Evolutionary conservation across 2,888 invertebrate species (phyloP).

Genomic region (Thera obeliscata): DNA sequence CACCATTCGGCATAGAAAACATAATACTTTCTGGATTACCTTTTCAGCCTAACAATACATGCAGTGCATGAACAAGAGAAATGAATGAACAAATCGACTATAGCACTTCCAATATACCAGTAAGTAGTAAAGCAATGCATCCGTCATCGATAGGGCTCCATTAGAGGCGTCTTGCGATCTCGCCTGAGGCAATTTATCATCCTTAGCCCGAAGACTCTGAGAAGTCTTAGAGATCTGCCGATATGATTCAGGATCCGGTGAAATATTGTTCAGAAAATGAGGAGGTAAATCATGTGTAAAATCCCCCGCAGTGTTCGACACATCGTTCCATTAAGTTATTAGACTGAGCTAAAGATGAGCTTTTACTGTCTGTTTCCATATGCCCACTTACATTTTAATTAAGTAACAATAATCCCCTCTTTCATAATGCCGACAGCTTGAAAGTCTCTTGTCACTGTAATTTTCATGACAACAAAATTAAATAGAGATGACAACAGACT

Average conservation of each 20-base stretch:
- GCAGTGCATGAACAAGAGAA: neutral
- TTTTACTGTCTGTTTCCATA: slow-evolving; percentile 1
- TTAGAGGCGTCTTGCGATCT: slow-evolving; percentile 41
- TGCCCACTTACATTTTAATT: neutral
- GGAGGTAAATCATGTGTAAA: slow-evolving; percentile 40
- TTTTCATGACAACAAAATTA: too few relatives aligned
- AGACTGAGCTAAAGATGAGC: neutral
- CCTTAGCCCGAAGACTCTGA: slow-evolving; percentile 38
- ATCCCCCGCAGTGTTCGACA: slow-evolving; percentile 10
- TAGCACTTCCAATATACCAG: slow-evolving; percentile 4
- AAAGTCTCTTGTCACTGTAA: too few relatives aligned
- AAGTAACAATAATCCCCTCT: too few relatives aligned
- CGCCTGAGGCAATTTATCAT: slow-evolving; percentile 44
- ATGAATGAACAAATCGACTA: slow-evolving; percentile 8
- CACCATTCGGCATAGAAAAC: too few relatives aligned
- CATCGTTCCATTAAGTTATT: slow-evolving; percentile 22
- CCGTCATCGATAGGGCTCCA: slow-evolving; percentile 24
- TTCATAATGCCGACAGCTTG: neutral
- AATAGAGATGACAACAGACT: too few relatives aligned
- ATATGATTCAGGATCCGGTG: slow-evolving; percentile 39
- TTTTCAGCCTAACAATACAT: neutral
- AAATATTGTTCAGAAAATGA: slow-evolving; percentile 38
- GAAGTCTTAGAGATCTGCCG: slow-evolving; percentile 37
- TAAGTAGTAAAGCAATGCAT: slow-evolving; percentile 4
- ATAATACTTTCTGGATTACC: too few relatives aligned